These are phyloP conservation scores for Anas georgica DNA, from an alignment of 2,797 vertebrate species.

Conservation along the genomic window DNA sequence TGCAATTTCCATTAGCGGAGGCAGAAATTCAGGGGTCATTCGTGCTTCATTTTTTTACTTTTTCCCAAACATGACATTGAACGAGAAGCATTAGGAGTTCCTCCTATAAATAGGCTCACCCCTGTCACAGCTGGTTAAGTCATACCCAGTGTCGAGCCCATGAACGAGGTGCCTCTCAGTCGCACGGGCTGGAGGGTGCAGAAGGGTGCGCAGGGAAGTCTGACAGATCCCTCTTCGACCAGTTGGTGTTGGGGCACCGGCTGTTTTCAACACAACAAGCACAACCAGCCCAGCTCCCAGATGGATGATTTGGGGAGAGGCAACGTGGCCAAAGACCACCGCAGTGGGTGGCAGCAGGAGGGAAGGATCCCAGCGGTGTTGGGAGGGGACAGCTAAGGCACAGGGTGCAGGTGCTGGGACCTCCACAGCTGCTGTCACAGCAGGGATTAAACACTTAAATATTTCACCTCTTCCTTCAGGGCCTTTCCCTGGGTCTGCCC, in stretches of 20 bases:
- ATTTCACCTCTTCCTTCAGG: not conserved
- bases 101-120: conserved; percentile 64
- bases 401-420: not conserved
- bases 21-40: conserved; percentile 37
- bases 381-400: not conserved
- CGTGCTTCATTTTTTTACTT: conserved; percentile 50
- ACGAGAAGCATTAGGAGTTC: conserved; percentile 53
- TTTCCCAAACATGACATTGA: conserved; percentile 57
- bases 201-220: not conserved
- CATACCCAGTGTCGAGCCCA: conserved; percentile 24
- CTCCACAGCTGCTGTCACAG: not conserved
- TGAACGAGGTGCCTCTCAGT: conserved; percentile 45
- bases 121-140: conserved; percentile 67
- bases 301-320: not conserved
- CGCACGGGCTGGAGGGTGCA: not conserved
- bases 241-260: not conserved
- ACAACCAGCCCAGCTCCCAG: not conserved
- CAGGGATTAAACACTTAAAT: not conserved
- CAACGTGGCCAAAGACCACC: not conserved
- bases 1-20: conserved; percentile 44
- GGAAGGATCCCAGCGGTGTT: not conserved
- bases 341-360: not conserved
- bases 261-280: not conserved
- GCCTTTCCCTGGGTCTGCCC: not conserved
- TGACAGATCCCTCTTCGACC: not conserved